Base-by-base conservation (phyloP, 2,888 invertebrate species). In the Tachina fera region DNA sequence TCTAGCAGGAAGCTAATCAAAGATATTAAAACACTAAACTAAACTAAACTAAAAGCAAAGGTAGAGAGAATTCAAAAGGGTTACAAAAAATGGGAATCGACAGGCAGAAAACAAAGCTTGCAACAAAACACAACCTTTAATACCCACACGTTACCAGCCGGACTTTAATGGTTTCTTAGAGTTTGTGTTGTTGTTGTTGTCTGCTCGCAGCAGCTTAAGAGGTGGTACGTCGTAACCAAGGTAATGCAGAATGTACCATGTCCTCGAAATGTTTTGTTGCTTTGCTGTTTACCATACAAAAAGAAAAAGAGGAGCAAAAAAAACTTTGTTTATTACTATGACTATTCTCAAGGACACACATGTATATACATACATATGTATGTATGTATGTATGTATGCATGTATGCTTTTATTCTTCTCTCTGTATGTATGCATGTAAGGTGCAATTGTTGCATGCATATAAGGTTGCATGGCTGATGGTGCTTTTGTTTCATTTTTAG, bases 301-400 rank as follows among this genome's bases (percentile, higher is more conserved):
- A 72, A 10, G 5, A 49, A 71, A n/a, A 14, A 11, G 9, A 70
- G n/a, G 5, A 31, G 5, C n/a, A n/a, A 47, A 77, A 74, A 74
- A 49, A 77, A 74, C 74, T 77, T 82, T 85, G 77, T 85, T 85
- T 82, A 82, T 82, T 82, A 75, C 74, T 71, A 39, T 47, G 65
- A 79, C 78, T 79, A 65, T 78, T 86, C 67, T 86, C 85, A 86
- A 86, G 85, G 85, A 86, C 85, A 86, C 72, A 81, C 51, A 75
- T 75, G 71, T 63, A 31, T 45, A 45, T 2, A 22, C 3, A 3
- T 22, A 22, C 13, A 9, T 47, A 6, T 65, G 10, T 4, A 31
- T 13, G 10, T 43, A 45, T 60, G 19, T 61, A 68, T 61, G 31
- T 6, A 6, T 6, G 0, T 31, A 75, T n/a, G n/a, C n/a, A n/a